Conservation (phyloP, 1,140 invertebrate genomes). For the Bradysia coprophila region DNA sequence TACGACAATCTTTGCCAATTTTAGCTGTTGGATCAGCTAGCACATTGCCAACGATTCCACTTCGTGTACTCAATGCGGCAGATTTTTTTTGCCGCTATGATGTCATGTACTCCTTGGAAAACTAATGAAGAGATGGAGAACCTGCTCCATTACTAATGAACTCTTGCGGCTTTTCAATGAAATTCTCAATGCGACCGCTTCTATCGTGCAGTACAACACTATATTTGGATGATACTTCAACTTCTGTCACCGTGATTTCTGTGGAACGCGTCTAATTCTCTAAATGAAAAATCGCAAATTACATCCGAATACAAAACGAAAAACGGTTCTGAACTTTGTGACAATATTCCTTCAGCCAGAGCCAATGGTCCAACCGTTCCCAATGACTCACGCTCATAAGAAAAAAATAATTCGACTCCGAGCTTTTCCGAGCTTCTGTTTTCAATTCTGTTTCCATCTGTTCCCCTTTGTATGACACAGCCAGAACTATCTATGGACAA, state of each 20-base stretch:
- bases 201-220: conserved; percentile 91
- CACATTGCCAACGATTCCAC: conserved; percentile 74
- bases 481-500: conserved; percentile 63
- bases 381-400: conserved; percentile 86
- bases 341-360: conserved; percentile 61
- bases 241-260: conserved; percentile 92
- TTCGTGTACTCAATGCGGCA: conserved; percentile 47
- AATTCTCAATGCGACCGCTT: conserved; percentile 72
- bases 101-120: conserved; percentile 37
- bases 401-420: conserved; percentile 75
- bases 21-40: conserved; percentile 79
- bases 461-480: conserved; percentile 93
- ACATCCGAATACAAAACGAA: conserved; percentile 98
- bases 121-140: too few relatives aligned
- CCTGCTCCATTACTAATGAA: conserved; percentile 99
- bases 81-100: conserved; percentile 63
- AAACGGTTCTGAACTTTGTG: conserved; percentile 68
- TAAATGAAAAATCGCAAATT: conserved; percentile 98
- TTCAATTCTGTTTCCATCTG: conserved; percentile 90
- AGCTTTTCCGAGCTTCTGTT: conserved; percentile 70
- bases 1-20: conserved; percentile 87
- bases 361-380: conserved; percentile 99
- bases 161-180: conserved; percentile 98
- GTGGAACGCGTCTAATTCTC: conserved; percentile 86
- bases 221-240: conserved; percentile 98